Evolutionary conservation across 2,113 vertebrate species (phyloP).

Genomic region (Silurus glanis): DNA sequence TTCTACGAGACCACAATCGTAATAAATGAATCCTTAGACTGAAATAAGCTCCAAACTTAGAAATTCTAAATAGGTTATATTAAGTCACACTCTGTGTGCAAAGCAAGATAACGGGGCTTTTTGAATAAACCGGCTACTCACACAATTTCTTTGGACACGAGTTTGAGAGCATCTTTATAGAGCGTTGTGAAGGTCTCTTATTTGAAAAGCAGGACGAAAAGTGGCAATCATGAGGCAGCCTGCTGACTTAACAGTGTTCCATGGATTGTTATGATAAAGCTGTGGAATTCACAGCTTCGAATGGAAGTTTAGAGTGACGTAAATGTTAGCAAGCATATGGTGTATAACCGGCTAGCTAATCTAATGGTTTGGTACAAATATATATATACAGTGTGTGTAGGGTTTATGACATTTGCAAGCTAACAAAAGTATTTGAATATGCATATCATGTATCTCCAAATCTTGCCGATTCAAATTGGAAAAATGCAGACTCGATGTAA

Average conservation of each 20-base stretch:
- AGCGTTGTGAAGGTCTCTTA: not conserved
- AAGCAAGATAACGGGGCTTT: constrained; percentile 22
- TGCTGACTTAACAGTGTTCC: not conserved
- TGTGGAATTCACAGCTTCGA: not conserved
- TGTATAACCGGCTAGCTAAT: not conserved
- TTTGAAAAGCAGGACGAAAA: not conserved
- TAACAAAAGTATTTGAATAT: not conserved
- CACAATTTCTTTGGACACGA: not conserved
- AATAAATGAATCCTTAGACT: not conserved
- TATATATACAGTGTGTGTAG: not conserved
- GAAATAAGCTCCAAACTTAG: constrained; percentile 11
- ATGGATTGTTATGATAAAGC: not conserved
- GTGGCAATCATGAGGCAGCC: not conserved
- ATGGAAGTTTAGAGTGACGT: not conserved
- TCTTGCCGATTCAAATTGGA: not conserved
- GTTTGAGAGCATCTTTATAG: constrained; percentile 14
- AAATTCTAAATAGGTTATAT: constrained; percentile 13
- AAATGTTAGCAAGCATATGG: not conserved
- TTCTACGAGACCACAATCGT: not conserved
- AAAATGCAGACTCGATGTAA: not conserved
- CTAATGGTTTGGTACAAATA: not conserved
- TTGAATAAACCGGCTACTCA: not conserved
- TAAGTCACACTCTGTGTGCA: not conserved
- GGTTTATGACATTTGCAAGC: not conserved
- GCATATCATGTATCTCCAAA: not conserved